A percentile compares a stretch with the other conserved stretches of the same genome.
phyloP scores from a whole-genome alignment of 2,113 vertebrate genomes.

The Polyodon spathula region DNA sequence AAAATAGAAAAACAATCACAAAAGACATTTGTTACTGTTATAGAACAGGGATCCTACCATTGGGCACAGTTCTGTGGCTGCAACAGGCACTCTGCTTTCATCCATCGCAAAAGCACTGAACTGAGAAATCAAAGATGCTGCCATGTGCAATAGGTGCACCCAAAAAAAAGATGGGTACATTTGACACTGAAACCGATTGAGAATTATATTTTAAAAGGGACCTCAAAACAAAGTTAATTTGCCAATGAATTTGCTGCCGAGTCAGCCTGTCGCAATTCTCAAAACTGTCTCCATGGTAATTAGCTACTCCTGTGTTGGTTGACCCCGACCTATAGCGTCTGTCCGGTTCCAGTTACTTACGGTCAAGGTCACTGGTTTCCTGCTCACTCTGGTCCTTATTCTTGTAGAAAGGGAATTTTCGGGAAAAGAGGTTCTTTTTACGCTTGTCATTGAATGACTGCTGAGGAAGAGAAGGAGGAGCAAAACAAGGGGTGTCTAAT shows the following conservation, averaged over 20 bases:
- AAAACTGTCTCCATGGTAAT: slow-evolving; percentile 62
- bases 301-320: slow-evolving; percentile 57
- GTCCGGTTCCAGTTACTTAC: slow-evolving; percentile 77
- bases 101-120: neutral
- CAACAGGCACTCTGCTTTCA: neutral
- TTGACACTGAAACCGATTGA: no score
- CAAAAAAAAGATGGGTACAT: no score
- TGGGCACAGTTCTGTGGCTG: slow-evolving; percentile 23
- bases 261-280: slow-evolving; percentile 54
- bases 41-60: slow-evolving; percentile 53
- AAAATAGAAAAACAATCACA: slow-evolving; percentile 84
- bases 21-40: slow-evolving; percentile 84
- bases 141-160: no score
- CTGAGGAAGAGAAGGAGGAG: slow-evolving; percentile 85
- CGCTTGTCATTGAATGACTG: slow-evolving; percentile 97
- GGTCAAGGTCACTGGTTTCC: slow-evolving; percentile 96
- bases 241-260: slow-evolving; percentile 10
- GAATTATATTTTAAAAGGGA: no score
- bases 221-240: no score
- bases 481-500: slow-evolving; percentile 78
- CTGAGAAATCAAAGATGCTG: no score
- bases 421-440: slow-evolving; percentile 98
- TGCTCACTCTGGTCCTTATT: slow-evolving; percentile 96
- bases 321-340: slow-evolving; percentile 43
- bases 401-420: slow-evolving; percentile 99